Percentiles rank a stretch among this genome's conserved stretches.
Conservation (phyloP, 2,888 invertebrate genomes). For the Epinotia bilunana region DNA sequence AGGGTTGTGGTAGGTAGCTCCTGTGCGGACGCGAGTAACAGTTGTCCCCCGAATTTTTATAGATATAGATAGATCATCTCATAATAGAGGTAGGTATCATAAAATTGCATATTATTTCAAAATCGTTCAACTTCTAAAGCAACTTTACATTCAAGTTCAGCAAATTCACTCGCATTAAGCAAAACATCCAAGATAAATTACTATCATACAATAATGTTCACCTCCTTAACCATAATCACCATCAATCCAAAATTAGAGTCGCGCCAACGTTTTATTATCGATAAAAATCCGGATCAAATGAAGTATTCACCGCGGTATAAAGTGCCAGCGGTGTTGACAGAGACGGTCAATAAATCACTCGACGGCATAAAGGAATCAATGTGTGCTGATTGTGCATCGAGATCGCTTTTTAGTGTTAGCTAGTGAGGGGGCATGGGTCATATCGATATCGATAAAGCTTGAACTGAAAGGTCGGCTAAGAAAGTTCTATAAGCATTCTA, state of each 20-base stretch:
- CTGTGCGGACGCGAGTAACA: no score
- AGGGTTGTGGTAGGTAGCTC: no score
- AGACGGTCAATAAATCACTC: conserved; percentile 84
- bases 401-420: conserved; percentile 75
- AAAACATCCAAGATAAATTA: not conserved
- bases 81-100: not conserved
- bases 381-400: conserved; percentile 83
- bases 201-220: conserved; percentile 1
- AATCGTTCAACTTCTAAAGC: not conserved
- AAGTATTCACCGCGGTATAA: conserved; percentile 80
- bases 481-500: no score
- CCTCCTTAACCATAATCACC: conserved; percentile 15
- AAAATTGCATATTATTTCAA: not conserved
- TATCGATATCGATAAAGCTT: conserved; percentile 54
- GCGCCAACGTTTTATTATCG: conserved; percentile 72
- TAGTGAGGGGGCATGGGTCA: conserved; percentile 60
- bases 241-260: conserved; percentile 41
- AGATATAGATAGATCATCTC: no score
- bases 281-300: conserved; percentile 84
- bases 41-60: no score
- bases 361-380: conserved; percentile 80
- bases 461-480: not conserved
- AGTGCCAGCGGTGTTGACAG: conserved; percentile 82
- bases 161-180: not conserved
- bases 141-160: not conserved